Evolutionary conservation across 2,888 invertebrate genomes (phyloP).

Genomic region (Temnothorax rugatulus): DNA sequence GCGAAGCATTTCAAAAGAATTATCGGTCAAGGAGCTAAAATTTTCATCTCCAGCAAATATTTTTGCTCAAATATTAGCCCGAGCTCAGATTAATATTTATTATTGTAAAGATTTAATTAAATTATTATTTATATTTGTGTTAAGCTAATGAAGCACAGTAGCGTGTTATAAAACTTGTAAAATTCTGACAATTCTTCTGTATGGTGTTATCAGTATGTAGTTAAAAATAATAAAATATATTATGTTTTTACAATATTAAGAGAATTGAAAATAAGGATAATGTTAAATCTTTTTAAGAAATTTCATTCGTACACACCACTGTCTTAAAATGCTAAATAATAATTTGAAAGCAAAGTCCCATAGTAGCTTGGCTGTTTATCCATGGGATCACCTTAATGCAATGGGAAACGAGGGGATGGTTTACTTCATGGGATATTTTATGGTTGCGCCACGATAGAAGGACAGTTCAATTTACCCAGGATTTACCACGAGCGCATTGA

Average conservation of each 20-base stretch:
- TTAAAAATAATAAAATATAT: not conserved
- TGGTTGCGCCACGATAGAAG: slow-evolving; percentile 77
- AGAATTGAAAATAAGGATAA: not conserved
- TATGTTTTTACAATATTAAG: not conserved
- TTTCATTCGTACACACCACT: not conserved
- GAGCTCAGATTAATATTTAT: not conserved
- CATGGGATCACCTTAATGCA: slow-evolving; percentile 81
- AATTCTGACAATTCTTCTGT: not conserved
- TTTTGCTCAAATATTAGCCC: not conserved
- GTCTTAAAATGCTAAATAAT: slow-evolving; percentile 49
- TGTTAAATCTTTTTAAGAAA: not conserved
- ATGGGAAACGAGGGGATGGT: slow-evolving; percentile 72
- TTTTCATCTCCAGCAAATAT: not conserved
- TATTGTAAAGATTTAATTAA: slow-evolving; percentile 9
- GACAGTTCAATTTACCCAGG: slow-evolving; percentile 82
- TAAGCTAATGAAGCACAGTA: not conserved
- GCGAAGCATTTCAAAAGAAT: not conserved
- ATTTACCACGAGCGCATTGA: slow-evolving; percentile 77
- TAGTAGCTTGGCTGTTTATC: slow-evolving; percentile 78
- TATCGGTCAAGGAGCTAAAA: not conserved
- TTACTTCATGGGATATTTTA: slow-evolving; percentile 80
- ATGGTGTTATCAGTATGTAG: not conserved
- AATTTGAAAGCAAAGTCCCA: slow-evolving; percentile 62
- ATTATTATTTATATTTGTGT: slow-evolving; percentile 4
- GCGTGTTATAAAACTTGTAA: not conserved